Percentiles rank a stretch among this genome's conserved stretches.
phyloP scores from a whole-genome alignment of 2,888 invertebrate species.

The Eugnorisma glareosa region DNA sequence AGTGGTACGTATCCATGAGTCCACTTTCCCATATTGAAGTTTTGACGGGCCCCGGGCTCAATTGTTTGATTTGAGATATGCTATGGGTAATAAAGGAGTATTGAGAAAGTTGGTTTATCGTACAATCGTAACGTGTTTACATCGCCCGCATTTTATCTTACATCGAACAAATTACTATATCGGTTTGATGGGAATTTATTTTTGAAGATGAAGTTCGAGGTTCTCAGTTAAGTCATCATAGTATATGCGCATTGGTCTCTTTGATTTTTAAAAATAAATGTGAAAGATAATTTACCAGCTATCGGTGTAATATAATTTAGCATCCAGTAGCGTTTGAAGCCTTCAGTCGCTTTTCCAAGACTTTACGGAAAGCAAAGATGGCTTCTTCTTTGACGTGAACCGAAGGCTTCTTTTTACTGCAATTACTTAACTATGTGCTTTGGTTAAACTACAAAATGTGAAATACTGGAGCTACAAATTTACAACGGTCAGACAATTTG shows the following conservation, averaged over 20 bases:
- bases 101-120: constrained; percentile 66
- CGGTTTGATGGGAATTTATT: constrained; percentile 55
- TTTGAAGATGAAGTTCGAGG: constrained; percentile 38
- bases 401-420: neutral
- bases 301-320: neutral
- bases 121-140: constrained; percentile 58
- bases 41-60: constrained; percentile 70
- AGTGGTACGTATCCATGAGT: constrained; percentile 28
- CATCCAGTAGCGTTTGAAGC: neutral
- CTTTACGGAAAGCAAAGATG: neutral
- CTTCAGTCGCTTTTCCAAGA: neutral
- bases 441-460: constrained; percentile 67
- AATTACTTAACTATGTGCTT: constrained; percentile 36
- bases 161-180: constrained; percentile 63
- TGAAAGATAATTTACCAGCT: neutral
- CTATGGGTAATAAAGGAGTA: constrained; percentile 65
- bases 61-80: constrained; percentile 74
- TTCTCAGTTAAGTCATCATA: constrained; percentile 25
- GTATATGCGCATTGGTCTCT: constrained; percentile 9
- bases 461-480: constrained; percentile 78
- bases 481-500: constrained; percentile 83
- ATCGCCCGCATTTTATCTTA: constrained; percentile 58
- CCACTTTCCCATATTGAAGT: constrained; percentile 80
- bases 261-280: constrained; percentile 29
- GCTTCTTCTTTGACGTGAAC: neutral